phyloP scores from a whole-genome alignment of 53 echinoderm and acorn worm genomes.

The Luidia sarsii region DNA sequence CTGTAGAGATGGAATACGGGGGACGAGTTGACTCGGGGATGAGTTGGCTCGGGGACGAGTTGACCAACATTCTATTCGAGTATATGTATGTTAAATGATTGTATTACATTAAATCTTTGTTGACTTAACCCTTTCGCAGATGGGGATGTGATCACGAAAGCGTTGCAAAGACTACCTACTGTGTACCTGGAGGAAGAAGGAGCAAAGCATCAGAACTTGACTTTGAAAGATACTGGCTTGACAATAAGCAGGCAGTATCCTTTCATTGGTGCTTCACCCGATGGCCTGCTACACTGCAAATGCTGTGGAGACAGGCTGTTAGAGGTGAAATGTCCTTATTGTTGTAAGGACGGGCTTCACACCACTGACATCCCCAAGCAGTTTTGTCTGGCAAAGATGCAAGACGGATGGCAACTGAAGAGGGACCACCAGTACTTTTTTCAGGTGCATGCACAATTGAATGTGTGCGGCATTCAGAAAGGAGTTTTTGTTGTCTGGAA shows the following conservation, averaged over 20 bases:
- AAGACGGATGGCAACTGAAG: slow-evolving; percentile 15
- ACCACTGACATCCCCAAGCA: neutral
- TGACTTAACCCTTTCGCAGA: no score
- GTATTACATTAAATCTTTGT: no score
- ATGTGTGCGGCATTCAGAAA: slow-evolving; percentile 8
- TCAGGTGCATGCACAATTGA: slow-evolving; percentile 23
- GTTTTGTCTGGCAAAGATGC: neutral
- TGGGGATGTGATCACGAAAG: slow-evolving; percentile 34
- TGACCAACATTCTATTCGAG: no score
- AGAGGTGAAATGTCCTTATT: slow-evolving; percentile 27
- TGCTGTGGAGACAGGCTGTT: slow-evolving; percentile 18
- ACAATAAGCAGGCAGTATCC: neutral
- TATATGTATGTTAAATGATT: no score
- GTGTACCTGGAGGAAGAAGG: neutral
- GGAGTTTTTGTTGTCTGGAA: slow-evolving; percentile 20
- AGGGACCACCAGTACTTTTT: slow-evolving; percentile 15
- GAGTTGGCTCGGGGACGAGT: no score
- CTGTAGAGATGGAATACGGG: no score
- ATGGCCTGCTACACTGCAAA: slow-evolving; percentile 1
- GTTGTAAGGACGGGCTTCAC: slow-evolving; percentile 10
- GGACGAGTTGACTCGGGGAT: no score
- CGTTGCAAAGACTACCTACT: neutral
- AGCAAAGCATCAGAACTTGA: neutral
- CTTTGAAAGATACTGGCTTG: slow-evolving; percentile 5
- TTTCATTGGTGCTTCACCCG: slow-evolving; percentile 6